Conservation (phyloP, 2,888 invertebrate genomes). For the Cepaea hortensis region DNA sequence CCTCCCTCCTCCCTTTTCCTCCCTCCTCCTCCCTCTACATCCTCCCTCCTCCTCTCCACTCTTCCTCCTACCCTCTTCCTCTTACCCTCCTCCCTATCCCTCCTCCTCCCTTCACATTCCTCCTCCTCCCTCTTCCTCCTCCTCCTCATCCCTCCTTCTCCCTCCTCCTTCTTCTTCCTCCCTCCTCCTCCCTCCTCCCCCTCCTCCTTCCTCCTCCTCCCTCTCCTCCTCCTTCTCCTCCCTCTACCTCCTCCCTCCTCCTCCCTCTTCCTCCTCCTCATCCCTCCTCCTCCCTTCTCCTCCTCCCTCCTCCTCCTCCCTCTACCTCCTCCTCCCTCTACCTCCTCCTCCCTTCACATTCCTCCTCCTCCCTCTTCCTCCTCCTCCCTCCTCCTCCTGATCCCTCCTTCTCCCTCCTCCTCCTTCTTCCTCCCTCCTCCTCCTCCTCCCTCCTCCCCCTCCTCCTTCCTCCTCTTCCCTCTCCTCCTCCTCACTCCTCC, state of each 20-base stretch:
- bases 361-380: too few species aligned
- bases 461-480: not conserved
- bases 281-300: too few species aligned
- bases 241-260: not conserved
- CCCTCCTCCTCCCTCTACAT: not conserved
- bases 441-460: not conserved
- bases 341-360: too few species aligned
- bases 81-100: too few species aligned
- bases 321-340: not conserved
- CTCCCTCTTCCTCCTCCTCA: not conserved
- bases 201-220: not conserved
- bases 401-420: not conserved
- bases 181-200: not conserved
- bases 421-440: not conserved
- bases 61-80: too few species aligned
- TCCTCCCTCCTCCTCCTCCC: not conserved
- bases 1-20: not conserved
- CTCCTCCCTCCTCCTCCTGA: too few species aligned
- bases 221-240: not conserved
- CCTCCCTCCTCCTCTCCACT: not conserved
- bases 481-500: too few species aligned
- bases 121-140: too few species aligned
- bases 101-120: too few species aligned
- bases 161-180: not conserved
- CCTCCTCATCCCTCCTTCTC: not conserved